Conservation (phyloP, 2,113 vertebrate genomes). For the Trichomycterus rosablanca region DNA sequence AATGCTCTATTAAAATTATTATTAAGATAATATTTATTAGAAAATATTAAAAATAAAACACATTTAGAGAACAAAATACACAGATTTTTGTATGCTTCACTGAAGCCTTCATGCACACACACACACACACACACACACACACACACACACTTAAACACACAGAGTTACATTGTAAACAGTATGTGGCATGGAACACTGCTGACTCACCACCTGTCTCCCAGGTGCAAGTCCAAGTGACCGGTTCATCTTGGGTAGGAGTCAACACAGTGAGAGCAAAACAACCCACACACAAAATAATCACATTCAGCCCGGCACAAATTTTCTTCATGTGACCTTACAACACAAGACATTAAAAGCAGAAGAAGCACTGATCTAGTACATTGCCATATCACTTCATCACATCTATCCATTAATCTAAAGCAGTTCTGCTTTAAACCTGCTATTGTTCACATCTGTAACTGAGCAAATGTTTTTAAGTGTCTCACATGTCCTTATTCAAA, state of each 20-base stretch:
- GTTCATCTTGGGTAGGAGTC: conserved; percentile 33
- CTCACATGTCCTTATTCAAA: no score
- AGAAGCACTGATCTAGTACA: no score
- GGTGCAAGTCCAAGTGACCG: conserved; percentile 43
- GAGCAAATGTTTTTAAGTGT: no score
- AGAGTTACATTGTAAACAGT: conserved; percentile 38
- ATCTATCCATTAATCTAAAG: no score
- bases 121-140: conserved; percentile 21
- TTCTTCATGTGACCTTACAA: background rate
- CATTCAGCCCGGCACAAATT: background rate
- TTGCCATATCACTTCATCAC: background rate
- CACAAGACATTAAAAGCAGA: no score
- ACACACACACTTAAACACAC: conserved; percentile 18
- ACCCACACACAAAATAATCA: conserved; percentile 21
- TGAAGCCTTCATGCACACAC: no score
- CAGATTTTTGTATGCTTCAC: no score
- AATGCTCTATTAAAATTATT: no score
- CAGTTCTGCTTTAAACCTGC: no score
- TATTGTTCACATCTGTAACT: background rate
- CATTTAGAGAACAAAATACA: no score
- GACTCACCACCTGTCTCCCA: conserved; percentile 48
- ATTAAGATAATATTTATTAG: no score
- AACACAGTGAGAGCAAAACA: conserved; percentile 33
- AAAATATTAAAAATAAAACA: no score
- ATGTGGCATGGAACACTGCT: conserved; percentile 39